phyloP scores from a whole-genome alignment of 2,888 invertebrate species.

The Schrankia costaestrigalis region DNA sequence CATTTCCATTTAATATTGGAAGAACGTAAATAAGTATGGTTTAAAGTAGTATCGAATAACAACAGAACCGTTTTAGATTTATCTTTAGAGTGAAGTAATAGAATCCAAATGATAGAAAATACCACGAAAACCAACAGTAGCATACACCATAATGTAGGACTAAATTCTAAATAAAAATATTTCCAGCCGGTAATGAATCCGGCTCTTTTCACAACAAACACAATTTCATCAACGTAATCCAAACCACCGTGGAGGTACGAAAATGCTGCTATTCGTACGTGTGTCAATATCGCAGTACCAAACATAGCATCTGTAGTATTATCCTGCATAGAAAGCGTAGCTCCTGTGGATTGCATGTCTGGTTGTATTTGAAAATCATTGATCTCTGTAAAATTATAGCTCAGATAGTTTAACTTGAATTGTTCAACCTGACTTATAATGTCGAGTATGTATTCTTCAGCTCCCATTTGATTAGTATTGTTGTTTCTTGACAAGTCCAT shows the following conservation, averaged over 20 bases:
- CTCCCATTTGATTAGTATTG: constrained; percentile 7
- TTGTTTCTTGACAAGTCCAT: constrained; percentile 14
- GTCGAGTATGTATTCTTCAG: constrained; percentile 19
- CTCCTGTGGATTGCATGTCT: constrained; percentile 10
- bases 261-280: constrained; percentile 9
- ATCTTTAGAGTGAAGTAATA: constrained; percentile 20
- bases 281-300: constrained; percentile 10
- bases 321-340: constrained; percentile 10
- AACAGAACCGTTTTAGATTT: constrained; percentile 26
- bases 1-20: constrained; percentile 18
- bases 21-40: constrained; percentile 25
- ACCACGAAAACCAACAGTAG: constrained; percentile 8
- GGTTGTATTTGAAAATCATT: constrained; percentile 4
- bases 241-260: constrained; percentile 16
- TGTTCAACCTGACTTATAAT: constrained; percentile 19
- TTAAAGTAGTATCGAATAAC: constrained; percentile 35
- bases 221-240: constrained; percentile 19
- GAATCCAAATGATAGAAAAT: constrained; percentile 8
- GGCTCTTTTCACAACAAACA: constrained; percentile 15
- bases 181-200: constrained; percentile 16
- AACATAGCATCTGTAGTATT: constrained; percentile 17
- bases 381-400: not conserved
- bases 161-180: constrained; percentile 27
- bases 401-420: constrained; percentile 16
- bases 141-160: constrained; percentile 12